Base-by-base conservation (phyloP, 2,888 invertebrate genomes). In the Drosophila mimetica region DNA sequence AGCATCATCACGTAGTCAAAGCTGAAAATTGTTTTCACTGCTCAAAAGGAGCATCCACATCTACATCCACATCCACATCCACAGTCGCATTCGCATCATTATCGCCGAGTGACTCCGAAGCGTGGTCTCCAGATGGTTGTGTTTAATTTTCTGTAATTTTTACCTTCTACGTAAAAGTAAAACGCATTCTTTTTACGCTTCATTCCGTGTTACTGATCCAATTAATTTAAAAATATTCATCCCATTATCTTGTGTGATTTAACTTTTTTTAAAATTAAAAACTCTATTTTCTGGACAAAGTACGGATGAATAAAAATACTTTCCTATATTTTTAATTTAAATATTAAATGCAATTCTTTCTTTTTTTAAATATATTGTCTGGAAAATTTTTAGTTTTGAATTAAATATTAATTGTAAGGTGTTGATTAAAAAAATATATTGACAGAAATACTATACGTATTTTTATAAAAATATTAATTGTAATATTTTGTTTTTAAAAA, bases 11-110 rank as follows among this genome's bases (percentile, higher is more conserved):
- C 25, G 53, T 55, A 63, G 61, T 64, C 57, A 76, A 61, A 71
- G 81, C 81, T 64, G 64, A 51, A 79, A 79, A 76, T 76, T 60
- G 74, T 76, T 74, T 76, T 81, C 79, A 59, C 65, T 66, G 58
- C 60, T 69, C 42, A 46, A 50, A 76, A 59, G 60, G 47, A 57
- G 66, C 55, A 67, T 46, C 39, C 36, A 22, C 39, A 46, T n/a
- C 30, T n/a, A 7, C 41, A 51, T n/a, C 42, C 32, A 16, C 47
- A 30, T 30, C 30, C 30, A 1, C 34, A n/a, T n/a, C 4, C 39
- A 2, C 5, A 6, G 9, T 0, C 28, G 30, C 64, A 34, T 44
- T 36, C 39, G 39, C 36, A 28, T 48, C 64, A 41, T 54, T 32
- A 65, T 44, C 16, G 28, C 7, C 16, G 13, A 16, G 16, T 25